phyloP scores from a whole-genome alignment of 2,888 invertebrate genomes.

The Alsophila aescularia region DNA sequence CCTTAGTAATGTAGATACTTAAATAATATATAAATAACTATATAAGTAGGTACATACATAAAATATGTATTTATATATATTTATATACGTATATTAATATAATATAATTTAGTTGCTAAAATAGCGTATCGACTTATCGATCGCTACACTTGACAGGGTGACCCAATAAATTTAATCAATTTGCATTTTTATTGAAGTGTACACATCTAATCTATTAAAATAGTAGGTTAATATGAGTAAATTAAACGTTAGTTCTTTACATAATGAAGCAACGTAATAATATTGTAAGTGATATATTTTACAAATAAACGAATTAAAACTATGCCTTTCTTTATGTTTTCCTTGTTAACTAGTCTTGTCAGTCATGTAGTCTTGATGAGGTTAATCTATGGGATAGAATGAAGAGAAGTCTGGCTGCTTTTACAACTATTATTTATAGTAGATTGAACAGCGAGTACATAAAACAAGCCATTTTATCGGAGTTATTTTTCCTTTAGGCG shows the following conservation, averaged over 20 bases:
- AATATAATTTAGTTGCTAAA: background rate
- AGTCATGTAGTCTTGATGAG: no score
- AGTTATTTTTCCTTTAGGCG: no score
- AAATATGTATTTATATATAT: background rate
- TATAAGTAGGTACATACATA: background rate
- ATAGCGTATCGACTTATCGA: background rate
- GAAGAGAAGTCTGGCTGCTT: no score
- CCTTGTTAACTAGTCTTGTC: background rate
- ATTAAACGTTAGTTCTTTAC: no score
- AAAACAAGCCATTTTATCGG: no score
- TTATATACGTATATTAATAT: background rate
- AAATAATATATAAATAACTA: no score
- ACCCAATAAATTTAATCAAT: slow-evolving; percentile 13
- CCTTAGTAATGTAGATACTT: no score
- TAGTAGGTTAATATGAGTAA: background rate
- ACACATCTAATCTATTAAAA: background rate
- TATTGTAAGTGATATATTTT: background rate
- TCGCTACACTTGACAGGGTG: slow-evolving; percentile 11
- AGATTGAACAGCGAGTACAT: no score
- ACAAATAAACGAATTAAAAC: background rate
- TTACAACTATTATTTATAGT: no score
- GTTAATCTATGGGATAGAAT: no score
- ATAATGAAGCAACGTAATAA: background rate
- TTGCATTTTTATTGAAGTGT: slow-evolving; percentile 8
- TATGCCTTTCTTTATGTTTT: background rate